These are phyloP conservation scores for Fringilla coelebs DNA, from an alignment of 2,797 vertebrate genomes.

Conservation along the genomic window DNA sequence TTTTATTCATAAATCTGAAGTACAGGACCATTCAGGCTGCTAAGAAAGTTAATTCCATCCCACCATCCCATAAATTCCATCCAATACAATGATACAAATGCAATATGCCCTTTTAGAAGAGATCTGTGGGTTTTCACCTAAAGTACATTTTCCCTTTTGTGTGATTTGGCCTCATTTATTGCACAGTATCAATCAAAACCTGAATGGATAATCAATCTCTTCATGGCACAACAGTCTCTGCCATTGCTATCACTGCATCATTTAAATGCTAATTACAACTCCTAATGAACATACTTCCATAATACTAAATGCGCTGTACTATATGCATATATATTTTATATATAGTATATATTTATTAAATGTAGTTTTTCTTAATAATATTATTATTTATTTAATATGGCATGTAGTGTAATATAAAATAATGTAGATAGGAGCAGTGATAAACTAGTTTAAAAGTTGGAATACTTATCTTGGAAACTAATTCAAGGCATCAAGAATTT, in stretches of 20 bases:
- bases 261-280: not conserved
- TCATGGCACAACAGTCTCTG: not conserved
- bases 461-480: not conserved
- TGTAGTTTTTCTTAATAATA: not conserved
- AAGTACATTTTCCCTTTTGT: not conserved
- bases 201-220: not conserved
- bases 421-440: not conserved
- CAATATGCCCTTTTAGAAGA: not conserved
- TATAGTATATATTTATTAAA: not conserved
- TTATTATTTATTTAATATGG: not conserved
- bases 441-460: not conserved
- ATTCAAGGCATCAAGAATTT: not conserved
- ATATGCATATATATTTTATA: not conserved
- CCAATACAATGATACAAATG: not conserved
- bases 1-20: not conserved
- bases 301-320: not conserved
- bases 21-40: not conserved
- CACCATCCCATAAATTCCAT: not conserved
- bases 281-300: not conserved
- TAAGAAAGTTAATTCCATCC: not conserved
- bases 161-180: not conserved
- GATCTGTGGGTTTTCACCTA: not conserved
- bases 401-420: not conserved
- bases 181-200: not conserved
- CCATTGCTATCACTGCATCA: not conserved